Percentiles rank a stretch among this genome's conserved stretches.
Evolutionary conservation across 2,888 invertebrate genomes (phyloP).

Genomic region (Neocrepidodera transversa): DNA sequence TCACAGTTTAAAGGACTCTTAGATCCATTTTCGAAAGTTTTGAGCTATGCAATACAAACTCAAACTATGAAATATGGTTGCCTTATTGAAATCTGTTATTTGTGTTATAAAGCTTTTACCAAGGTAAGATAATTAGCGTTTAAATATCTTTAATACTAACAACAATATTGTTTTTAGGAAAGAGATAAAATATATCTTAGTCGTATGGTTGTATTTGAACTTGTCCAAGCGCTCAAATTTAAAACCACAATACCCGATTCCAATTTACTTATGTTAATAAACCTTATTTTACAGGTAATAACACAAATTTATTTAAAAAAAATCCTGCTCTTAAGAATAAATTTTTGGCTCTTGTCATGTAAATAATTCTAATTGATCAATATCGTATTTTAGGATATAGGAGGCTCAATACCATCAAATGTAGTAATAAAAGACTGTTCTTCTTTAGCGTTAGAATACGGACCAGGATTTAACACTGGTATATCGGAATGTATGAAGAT

Average conservation of each 20-base stretch:
- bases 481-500: conserved; percentile 94
- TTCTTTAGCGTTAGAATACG: conserved; percentile 55
- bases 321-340: too few species aligned
- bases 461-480: conserved; percentile 75
- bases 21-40: conserved; percentile 94
- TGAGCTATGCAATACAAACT: conserved; percentile 92
- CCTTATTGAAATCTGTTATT: conserved; percentile 86
- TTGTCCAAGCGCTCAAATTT: conserved; percentile 94
- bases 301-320: conserved; percentile 14
- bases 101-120: conserved; percentile 87
- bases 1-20: conserved; percentile 84
- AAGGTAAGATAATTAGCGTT: conserved; percentile 62
- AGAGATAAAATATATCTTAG: conserved; percentile 93
- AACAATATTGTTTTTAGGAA: conserved; percentile 66
- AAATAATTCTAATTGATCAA: background rate
- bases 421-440: conserved; percentile 69
- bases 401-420: conserved; percentile 84
- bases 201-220: conserved; percentile 89
- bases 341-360: too few species aligned
- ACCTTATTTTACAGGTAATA: conserved; percentile 82
- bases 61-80: conserved; percentile 79
- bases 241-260: conserved; percentile 94
- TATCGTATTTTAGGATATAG: conserved; percentile 70
- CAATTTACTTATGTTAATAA: conserved; percentile 90
- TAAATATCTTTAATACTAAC: background rate